Evolutionary conservation across 2,888 invertebrate species (phyloP), one percentile per base, ranked within the genome.

Genomic region (Julus scandinavius): DNA sequence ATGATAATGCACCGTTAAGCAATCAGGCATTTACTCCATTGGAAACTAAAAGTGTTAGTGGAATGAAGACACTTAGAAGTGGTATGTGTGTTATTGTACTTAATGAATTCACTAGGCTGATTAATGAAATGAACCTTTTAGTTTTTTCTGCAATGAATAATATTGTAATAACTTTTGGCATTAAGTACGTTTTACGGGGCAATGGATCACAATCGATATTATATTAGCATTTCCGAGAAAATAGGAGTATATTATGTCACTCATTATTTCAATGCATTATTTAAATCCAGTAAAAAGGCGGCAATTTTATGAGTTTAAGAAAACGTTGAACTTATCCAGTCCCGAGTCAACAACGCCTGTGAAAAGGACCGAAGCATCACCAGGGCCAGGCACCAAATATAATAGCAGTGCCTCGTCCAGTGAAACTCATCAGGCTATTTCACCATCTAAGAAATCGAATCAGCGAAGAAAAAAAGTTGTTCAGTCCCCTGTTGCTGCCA

Each of bases 21-120:
- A 40, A 85, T 41, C n/a, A n/a, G 85, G 40, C 40, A 7, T 41
- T 13, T 40, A 41, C 41, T 20, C 85, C 17, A 7, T 17, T 41
- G n/a, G 85, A 20, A 20, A 6, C 20, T 85, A 20, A 40, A 85
- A 40, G 40, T 20, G 7, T 85, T 50, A 40, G 87, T 87, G 87
- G 80, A 58, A 87, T 87, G 87, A 87, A 80, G 41, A 87, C 87
- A 29, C 40, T 87, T 5, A n/a, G 87, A 72, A 87, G 87, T 87
- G 87, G 87, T 87, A 41, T 20, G 72, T 87, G n/a, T 4, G 5
- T 20, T 50, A 9, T 50, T 87, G n/a, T 6, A 85, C 9, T 85
- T 20, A 7, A 85, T 29, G 6, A 85, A 29, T n/a, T n/a, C n/a
- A n/a, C n/a, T n/a, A n/a, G n/a, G n/a, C n/a, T n/a, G n/a, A n/a